These are phyloP conservation scores for Lytechinus variegatus DNA, from an alignment of 35 echinoderm and acorn worm species.

Conservation along the genomic window DNA sequence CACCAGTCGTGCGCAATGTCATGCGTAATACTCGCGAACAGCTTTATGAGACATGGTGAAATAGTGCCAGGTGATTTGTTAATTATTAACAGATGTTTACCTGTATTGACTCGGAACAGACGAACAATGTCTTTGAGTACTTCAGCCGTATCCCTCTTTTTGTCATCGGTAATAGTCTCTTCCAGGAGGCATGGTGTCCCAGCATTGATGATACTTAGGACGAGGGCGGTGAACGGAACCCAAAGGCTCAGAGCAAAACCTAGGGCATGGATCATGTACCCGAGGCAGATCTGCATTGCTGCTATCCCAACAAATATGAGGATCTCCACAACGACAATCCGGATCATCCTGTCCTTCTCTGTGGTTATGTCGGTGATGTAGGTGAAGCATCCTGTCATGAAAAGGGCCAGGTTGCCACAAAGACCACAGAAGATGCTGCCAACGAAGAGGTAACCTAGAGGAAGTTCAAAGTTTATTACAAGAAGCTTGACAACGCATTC, in stretches of 20 bases:
- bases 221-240: background rate
- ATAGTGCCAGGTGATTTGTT: too few relatives aligned
- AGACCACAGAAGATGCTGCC: background rate
- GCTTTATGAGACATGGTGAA: too few relatives aligned
- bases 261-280: background rate
- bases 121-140: constrained; percentile 11
- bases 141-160: background rate
- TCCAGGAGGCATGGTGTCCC: background rate
- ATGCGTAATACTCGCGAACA: too few relatives aligned
- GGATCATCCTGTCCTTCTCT: constrained; percentile 31
- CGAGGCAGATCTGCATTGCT: constrained; percentile 21
- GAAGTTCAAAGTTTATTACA: background rate
- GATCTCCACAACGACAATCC: background rate
- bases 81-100: background rate
- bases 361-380: constrained; percentile 35
- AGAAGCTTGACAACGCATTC: background rate
- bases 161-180: background rate
- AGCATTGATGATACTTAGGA: background rate
- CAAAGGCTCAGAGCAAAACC: background rate
- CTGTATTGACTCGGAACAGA: constrained; percentile 30
- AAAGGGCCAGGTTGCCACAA: background rate
- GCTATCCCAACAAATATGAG: background rate
- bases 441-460: background rate
- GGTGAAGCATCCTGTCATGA: constrained; percentile 14
- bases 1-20: too few relatives aligned